Evolutionary conservation across 2,888 invertebrate species (phyloP).

Genomic region (Seira ritae): DNA sequence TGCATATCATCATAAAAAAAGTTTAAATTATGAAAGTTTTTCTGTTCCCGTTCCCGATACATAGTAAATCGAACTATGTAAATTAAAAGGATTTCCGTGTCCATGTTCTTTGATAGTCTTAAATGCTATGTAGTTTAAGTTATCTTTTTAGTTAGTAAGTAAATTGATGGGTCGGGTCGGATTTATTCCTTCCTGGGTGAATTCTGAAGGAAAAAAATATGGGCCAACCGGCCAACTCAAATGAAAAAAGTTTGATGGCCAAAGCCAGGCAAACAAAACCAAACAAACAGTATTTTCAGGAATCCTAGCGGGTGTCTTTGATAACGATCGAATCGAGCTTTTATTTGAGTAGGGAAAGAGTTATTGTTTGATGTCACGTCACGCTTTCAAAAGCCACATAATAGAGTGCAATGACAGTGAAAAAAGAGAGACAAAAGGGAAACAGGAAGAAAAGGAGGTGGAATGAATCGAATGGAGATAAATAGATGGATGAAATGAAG

Average conservation of each 20-base stretch:
- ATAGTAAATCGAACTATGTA: too few relatives aligned
- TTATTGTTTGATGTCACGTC: conserved; percentile 10
- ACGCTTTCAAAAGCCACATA: not conserved
- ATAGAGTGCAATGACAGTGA: conserved; percentile 14
- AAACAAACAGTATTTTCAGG: not conserved
- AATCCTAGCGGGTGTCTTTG: not conserved
- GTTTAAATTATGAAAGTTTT: too few relatives aligned
- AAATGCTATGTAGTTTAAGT: too few relatives aligned
- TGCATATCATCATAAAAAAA: too few relatives aligned
- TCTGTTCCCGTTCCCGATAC: too few relatives aligned
- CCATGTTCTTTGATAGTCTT: too few relatives aligned
- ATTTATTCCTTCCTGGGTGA: too few relatives aligned
- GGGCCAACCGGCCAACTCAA: not conserved
- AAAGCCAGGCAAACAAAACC: not conserved
- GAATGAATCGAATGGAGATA: too few relatives aligned
- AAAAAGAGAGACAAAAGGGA: not conserved
- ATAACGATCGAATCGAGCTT: not conserved
- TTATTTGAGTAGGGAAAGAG: not conserved
- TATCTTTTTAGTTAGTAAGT: too few relatives aligned
- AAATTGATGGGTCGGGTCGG: too few relatives aligned
- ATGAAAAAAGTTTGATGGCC: conserved; percentile 6
- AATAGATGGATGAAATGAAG: too few relatives aligned
- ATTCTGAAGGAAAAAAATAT: not conserved
- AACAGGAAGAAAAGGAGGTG: not conserved
- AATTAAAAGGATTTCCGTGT: too few relatives aligned